These are phyloP conservation scores for Lutraria rhynchaena DNA, from an alignment of 1,140 invertebrate genomes.

Conservation along the genomic window DNA sequence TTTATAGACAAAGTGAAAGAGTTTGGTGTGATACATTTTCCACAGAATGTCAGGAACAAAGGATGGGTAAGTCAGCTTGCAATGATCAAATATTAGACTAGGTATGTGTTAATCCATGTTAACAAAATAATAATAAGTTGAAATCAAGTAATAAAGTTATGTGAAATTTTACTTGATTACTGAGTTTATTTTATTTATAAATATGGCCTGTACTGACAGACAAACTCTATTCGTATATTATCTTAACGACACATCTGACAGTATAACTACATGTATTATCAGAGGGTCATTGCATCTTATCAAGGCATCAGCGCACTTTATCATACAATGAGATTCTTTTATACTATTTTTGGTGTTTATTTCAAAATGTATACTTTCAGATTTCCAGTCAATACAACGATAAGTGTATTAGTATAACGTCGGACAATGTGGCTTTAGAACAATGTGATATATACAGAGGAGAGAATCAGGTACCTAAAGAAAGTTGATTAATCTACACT, in stretches of 20 bases:
- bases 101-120: neutral
- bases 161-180: neutral
- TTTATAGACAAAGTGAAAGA: conserved; percentile 39
- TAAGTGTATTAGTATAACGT: no score
- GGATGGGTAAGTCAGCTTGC: conserved; percentile 7
- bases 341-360: no score
- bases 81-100: neutral
- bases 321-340: no score
- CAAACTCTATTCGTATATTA: neutral
- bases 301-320: no score
- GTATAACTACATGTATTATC: no score
- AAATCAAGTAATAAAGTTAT: neutral
- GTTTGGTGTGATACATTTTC: conserved; percentile 29
- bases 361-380: no score
- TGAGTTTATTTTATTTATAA: neutral
- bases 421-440: no score
- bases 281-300: no score
- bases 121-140: neutral
- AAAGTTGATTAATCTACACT: no score
- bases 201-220: neutral
- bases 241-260: neutral
- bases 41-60: conserved; percentile 4
- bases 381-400: no score
- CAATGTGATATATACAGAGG: no score
- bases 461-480: no score